These are phyloP conservation scores for Orientallactaga bullata DNA, from an alignment of 2,113 vertebrate genomes.

Conservation along the genomic window DNA sequence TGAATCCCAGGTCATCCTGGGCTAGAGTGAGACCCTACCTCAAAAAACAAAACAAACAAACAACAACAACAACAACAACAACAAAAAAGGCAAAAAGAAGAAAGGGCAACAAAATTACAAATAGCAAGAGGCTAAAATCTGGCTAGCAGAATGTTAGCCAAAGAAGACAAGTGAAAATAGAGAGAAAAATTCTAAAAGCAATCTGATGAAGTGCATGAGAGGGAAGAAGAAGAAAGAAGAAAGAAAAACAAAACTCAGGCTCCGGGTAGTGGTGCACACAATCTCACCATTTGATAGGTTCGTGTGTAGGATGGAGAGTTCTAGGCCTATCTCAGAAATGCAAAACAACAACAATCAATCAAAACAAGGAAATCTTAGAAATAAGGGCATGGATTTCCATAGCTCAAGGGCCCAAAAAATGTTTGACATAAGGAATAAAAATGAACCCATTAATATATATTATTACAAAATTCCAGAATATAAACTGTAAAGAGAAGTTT, in stretches of 20 bases:
- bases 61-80: no score
- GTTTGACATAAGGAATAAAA: not conserved
- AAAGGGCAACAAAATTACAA: slow-evolving; percentile 14
- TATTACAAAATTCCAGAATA: not conserved
- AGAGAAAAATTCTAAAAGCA: not conserved
- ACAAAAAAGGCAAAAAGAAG: not conserved
- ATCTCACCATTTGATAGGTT: no score
- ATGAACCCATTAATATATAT: not conserved
- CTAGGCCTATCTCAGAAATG: not conserved
- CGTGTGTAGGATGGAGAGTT: not conserved
- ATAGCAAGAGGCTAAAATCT: not conserved
- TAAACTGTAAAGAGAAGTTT: not conserved
- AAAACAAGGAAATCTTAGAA: not conserved
- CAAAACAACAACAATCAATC: no score
- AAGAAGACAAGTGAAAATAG: not conserved
- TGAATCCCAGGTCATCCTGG: no score
- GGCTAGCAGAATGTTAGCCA: not conserved
- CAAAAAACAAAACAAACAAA: no score
- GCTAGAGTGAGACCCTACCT: no score
- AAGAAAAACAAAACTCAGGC: not conserved
- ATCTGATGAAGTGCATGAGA: not conserved
- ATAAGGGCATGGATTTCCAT: not conserved
- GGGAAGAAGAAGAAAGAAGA: not conserved
- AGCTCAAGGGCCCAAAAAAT: not conserved
- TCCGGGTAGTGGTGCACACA: no score